A percentile compares a stretch with the other conserved stretches of the same genome.
Conservation (phyloP, 1,140 invertebrate genomes). For the Scaptomyza pallida region DNA sequence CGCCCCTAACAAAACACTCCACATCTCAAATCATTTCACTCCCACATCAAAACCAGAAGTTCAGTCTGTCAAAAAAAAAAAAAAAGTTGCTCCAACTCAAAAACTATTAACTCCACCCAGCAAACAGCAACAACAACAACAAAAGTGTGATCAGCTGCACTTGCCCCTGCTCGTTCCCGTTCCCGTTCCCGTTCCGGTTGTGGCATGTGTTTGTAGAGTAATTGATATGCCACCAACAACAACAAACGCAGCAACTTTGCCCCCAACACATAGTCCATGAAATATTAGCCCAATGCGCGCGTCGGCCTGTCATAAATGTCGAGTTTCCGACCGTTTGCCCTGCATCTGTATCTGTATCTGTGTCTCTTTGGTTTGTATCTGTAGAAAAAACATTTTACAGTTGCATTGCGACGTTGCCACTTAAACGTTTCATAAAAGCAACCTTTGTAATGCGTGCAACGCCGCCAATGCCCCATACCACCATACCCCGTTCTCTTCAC, state of each 20-base stretch:
- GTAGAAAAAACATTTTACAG: conserved; percentile 77
- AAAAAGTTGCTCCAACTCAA: conserved; percentile 46
- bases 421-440: conserved; percentile 82
- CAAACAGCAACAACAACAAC: background rate
- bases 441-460: conserved; percentile 72
- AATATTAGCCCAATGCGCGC: conserved; percentile 72
- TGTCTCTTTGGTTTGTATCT: conserved; percentile 42
- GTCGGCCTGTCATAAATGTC: conserved; percentile 69
- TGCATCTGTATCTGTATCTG: conserved; percentile 27
- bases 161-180: conserved; percentile 35
- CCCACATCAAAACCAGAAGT: conserved; percentile 37
- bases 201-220: conserved; percentile 78
- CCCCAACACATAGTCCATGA: conserved; percentile 52
- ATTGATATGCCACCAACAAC: conserved; percentile 65
- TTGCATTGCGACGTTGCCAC: conserved; percentile 76
- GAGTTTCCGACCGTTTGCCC: conserved; percentile 29
- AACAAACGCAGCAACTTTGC: conserved; percentile 34
- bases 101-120: background rate
- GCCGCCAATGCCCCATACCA: conserved; percentile 33
- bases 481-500: conserved; percentile 11
- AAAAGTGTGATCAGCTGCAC: conserved; percentile 78
- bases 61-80: conserved; percentile 64
- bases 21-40: too few relatives aligned
- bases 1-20: too few relatives aligned
- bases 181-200: conserved; percentile 8